Base-by-base conservation (phyloP, 2,797 vertebrate species). In the Squalus acanthias region DNA sequence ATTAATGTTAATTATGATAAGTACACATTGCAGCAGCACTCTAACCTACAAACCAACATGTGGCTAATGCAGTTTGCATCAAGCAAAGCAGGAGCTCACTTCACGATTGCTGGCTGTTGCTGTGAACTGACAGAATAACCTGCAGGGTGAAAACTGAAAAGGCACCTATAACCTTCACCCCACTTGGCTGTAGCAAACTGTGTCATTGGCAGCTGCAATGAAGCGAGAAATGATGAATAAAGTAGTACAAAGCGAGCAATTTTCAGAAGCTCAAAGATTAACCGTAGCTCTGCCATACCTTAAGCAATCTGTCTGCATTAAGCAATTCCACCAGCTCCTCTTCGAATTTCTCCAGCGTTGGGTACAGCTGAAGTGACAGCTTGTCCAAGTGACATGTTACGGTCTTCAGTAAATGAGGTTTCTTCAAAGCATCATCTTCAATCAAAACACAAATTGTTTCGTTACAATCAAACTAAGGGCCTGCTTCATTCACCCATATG, bases 341-440 rank as follows among this genome's bases (percentile, higher is more conserved):
- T 97, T 99, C 99, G 7, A 99, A 99, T 79, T 97, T 98, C 97
- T 99, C 98, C 85, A 99, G 94, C 10, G 99, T 98, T 0, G 99
- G 99, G 96, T 98, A 98, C 20, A 99, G 97, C 60, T 96, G 97
- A 97, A 99, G 96, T 65, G 97, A 98, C 96, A 99, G 97, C 95
- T 97, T 97, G 46, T 98, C 98, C 97, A 99, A 97, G 96, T 98
- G 97, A 97, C 98, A 98, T 0, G 98, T 98, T 96, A 97, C 92
- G 0, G 97, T 97, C 97, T 98, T 98, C 97, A 99, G 97, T 96
- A 98, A 97, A 96, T 97, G 98, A 7, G 99, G 99, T 96, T 98
- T 99, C 97, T 98, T 97, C 96, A 99, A 97, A 95, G 96, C 97
- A 17, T 99, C 99, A 15, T 97, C 99, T 99, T 97, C 17, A 97